These are phyloP conservation scores for Semnornis frantzii DNA, from an alignment of 2,113 vertebrate genomes.

Conservation along the genomic window DNA sequence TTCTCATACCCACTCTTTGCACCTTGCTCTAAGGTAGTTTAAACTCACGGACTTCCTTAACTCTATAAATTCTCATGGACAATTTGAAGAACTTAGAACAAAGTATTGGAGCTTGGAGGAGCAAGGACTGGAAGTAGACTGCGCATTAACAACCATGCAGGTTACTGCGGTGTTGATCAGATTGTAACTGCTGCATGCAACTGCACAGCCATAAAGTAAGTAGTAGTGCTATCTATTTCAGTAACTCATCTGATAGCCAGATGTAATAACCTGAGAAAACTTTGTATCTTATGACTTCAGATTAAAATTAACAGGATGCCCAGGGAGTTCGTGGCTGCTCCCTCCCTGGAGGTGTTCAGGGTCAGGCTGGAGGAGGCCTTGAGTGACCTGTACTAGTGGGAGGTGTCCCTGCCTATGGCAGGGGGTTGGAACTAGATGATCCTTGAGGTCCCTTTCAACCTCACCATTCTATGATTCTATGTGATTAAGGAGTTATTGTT, in stretches of 20 bases:
- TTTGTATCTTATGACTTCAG: neutral
- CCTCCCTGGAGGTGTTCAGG: no score
- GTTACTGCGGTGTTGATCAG: neutral
- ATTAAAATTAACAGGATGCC: neutral
- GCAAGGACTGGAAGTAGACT: neutral
- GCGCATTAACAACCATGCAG: fast-evolving
- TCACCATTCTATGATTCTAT: no score
- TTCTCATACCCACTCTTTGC: neutral
- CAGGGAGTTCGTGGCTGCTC: no score
- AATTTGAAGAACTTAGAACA: neutral
- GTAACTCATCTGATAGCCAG: neutral
- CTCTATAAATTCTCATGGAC: neutral
- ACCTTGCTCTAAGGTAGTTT: neutral
- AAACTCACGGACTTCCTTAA: neutral
- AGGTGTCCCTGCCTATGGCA: no score
- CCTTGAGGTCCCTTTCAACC: no score
- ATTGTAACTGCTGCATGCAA: neutral
- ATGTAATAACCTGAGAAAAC: fast-evolving
- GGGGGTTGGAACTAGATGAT: no score
- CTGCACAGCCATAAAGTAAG: neutral
- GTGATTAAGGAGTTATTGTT: neutral
- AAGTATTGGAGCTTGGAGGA: neutral
- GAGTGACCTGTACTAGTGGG: no score
- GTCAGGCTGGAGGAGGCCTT: no score
- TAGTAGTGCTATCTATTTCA: neutral